phyloP scores from a whole-genome alignment of 2,797 vertebrate species.

The Dryobates pubescens region DNA sequence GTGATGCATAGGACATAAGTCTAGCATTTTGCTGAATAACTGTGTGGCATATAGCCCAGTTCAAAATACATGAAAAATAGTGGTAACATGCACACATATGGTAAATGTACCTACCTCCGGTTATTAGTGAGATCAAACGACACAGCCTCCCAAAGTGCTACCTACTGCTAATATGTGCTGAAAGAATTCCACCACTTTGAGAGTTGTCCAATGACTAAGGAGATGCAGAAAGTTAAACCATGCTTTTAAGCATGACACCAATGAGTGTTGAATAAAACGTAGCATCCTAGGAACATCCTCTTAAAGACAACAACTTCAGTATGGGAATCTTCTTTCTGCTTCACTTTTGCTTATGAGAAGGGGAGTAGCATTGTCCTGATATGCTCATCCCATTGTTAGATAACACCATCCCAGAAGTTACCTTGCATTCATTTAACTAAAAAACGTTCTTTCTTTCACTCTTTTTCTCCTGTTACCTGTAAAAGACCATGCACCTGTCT shows the following conservation, averaged over 20 bases:
- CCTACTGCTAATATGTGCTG: background rate
- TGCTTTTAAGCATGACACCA: background rate
- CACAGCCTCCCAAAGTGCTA: background rate
- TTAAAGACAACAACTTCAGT: background rate
- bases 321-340: background rate
- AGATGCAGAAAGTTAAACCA: background rate
- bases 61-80: background rate
- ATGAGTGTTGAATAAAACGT: background rate
- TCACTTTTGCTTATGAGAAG: background rate
- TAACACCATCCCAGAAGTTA: background rate
- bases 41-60: background rate
- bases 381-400: background rate
- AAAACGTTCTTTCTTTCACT: background rate
- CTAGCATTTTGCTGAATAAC: background rate
- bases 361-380: background rate
- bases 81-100: background rate
- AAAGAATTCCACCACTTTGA: background rate
- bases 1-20: background rate
- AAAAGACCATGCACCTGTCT: background rate
- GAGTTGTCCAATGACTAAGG: background rate
- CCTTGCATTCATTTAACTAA: background rate
- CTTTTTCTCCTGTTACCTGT: background rate
- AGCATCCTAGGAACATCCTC: background rate
- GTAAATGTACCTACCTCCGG: background rate
- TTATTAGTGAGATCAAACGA: background rate